Base-by-base conservation (phyloP, 2,113 vertebrate genomes). In the Hippocampus abdominalis region DNA sequence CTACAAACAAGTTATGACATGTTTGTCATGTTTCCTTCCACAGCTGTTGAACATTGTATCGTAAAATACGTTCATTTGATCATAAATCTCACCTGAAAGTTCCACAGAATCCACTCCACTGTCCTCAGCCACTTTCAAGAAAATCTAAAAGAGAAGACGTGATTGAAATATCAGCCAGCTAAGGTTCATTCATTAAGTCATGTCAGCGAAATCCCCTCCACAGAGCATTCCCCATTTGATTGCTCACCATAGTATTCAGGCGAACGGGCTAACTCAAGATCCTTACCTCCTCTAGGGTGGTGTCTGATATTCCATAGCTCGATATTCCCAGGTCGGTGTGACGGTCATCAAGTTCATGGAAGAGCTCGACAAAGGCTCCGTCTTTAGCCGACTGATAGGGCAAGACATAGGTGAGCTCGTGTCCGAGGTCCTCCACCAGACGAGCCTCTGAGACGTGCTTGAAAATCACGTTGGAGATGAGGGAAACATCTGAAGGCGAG, bases 241-340 rank as follows among this genome's bases (percentile, higher is more conserved):
- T 12, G 11, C 49, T 69, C 5, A 57, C 15, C 42, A 0, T 10
- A 56, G 23, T 57, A 57, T 29, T 8, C 4, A 27, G n/a, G 53
- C 51, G 9, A 3, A 62, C 56, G 25, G 49, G 0, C 2, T 9
- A 29, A 53, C 21, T 7, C 3, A 39, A 40, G 49, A 12, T 70
- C 15, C 86, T 71, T 76, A 98, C 97, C 90, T 99, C 97, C 67
- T 99, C 97, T 68, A 99, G 88, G 1, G 96, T 98, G 3, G 97
- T 99, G 88, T 99, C 97, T 4, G 97, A 98, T 87, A 99, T 95
- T 72, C 97, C 97, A 0, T 99, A 99, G 85, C 97, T 99, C 36
- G 97, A 99, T 86, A 98, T 98, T 60, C 95, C 95, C 66, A 99
- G 87, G 85, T 98, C 95, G 1, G 94, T 94, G 9, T 98, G 95